phyloP scores from a whole-genome alignment of 1,140 invertebrate species.

The Homarus americanus region DNA sequence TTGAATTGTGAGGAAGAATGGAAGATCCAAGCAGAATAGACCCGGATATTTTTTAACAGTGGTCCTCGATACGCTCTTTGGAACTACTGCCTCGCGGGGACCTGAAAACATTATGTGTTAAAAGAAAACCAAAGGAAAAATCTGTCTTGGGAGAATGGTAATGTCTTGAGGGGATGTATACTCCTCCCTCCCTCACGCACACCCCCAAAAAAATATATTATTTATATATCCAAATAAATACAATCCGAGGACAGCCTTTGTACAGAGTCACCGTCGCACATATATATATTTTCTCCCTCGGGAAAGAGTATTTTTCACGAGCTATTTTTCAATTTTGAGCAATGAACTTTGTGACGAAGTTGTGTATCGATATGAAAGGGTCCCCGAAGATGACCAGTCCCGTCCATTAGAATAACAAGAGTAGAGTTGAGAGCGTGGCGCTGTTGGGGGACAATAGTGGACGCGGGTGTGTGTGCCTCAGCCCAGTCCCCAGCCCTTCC shows the following conservation, averaged over 20 bases:
- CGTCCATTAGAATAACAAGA: constrained; percentile 72
- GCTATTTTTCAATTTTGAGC: constrained; percentile 53
- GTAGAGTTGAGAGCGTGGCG: constrained; percentile 54
- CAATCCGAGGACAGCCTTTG: constrained; percentile 18
- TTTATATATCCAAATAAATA: constrained; percentile 12
- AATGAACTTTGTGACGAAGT: constrained; percentile 52
- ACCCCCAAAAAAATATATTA: background rate
- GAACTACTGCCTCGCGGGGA: constrained; percentile 25
- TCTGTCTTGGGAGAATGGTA: constrained; percentile 8
- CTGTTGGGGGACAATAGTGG: constrained; percentile 61
- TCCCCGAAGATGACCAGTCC: constrained; percentile 56
- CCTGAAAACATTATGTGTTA: constrained; percentile 24
- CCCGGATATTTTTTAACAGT: constrained; percentile 42
- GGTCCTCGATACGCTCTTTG: constrained; percentile 47
- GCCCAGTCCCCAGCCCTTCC: background rate
- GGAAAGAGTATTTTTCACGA: constrained; percentile 41
- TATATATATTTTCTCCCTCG: constrained; percentile 22
- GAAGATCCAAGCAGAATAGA: background rate
- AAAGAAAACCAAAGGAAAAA: constrained; percentile 43
- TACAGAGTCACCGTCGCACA: constrained; percentile 33
- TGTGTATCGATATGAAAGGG: constrained; percentile 66
- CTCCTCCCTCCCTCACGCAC: background rate
- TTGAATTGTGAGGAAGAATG: constrained; percentile 67
- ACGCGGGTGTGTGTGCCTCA: constrained; percentile 11
- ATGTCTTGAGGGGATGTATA: constrained; percentile 54